These are phyloP conservation scores for Pocillopora damicornis DNA, from an alignment of 64 coral and sea anemone genomes.

Conservation along the genomic window DNA sequence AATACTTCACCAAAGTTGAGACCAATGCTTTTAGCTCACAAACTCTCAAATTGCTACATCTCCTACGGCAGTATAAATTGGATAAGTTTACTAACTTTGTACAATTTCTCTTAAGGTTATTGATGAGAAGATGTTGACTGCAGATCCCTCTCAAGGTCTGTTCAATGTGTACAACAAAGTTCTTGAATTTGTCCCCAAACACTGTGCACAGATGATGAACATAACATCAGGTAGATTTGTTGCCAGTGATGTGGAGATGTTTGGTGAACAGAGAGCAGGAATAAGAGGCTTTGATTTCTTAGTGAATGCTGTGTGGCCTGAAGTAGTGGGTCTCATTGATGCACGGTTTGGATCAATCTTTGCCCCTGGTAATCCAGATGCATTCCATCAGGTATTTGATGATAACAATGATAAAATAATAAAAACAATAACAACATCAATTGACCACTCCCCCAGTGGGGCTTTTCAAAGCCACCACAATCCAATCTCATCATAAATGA, in stretches of 20 bases:
- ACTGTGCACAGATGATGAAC: constrained; percentile 83
- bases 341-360: constrained; percentile 85
- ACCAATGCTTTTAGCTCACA: too few species aligned
- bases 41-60: too few species aligned
- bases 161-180: constrained; percentile 70
- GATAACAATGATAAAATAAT: too few species aligned
- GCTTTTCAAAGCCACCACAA: too few species aligned
- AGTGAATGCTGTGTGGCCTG: constrained; percentile 97
- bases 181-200: constrained; percentile 91
- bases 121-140: constrained; percentile 50
- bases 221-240: constrained; percentile 74
- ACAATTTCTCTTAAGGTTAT: constrained; percentile 58
- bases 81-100: neutral
- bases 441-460: neutral
- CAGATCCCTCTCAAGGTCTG: constrained; percentile 65
- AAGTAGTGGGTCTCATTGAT: constrained; percentile 67
- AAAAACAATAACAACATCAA: neutral
- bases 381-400: constrained; percentile 78
- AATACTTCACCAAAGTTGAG: too few species aligned
- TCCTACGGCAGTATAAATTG: too few species aligned
- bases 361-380: constrained; percentile 95
- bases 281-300: constrained; percentile 95
- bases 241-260: constrained; percentile 34
- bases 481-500: neutral
- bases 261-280: constrained; percentile 58